A percentile compares a stretch with the other conserved stretches of the same genome.
Evolutionary conservation across 2,888 invertebrate species (phyloP).

Genomic region (Trichogramma dendrolimi): DNA sequence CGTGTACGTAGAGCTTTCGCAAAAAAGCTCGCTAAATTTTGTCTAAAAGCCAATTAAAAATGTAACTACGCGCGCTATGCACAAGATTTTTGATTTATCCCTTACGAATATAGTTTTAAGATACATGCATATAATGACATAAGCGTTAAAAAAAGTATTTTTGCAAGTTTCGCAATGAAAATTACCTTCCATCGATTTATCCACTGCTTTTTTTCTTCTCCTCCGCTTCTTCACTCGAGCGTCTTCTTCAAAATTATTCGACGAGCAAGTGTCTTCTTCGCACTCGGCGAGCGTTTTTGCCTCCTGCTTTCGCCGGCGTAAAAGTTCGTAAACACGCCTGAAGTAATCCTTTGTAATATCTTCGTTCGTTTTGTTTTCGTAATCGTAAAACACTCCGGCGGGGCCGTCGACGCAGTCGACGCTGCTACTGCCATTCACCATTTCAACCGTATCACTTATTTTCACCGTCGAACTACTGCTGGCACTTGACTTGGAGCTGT

Average conservation of each 20-base stretch:
- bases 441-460: slow-evolving; percentile 45
- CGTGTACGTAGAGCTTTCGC: too few relatives aligned
- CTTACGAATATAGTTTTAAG: too few relatives aligned
- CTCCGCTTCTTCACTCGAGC: slow-evolving; percentile 34
- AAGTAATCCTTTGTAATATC: slow-evolving; percentile 46
- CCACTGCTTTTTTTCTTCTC: slow-evolving; percentile 33
- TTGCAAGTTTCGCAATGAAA: slow-evolving; percentile 6
- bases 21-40: too few relatives aligned
- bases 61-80: too few relatives aligned
- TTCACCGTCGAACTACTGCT: slow-evolving; percentile 39
- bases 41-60: too few relatives aligned
- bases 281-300: slow-evolving; percentile 30
- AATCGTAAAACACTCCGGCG: slow-evolving; percentile 22
- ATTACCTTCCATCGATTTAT: slow-evolving; percentile 29
- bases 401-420: slow-evolving; percentile 23
- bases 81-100: too few relatives aligned
- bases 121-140: not conserved
- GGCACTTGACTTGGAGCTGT: slow-evolving; percentile 40
- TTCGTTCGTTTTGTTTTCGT: slow-evolving; percentile 38
- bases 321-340: slow-evolving; percentile 44
- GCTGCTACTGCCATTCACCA: slow-evolving; percentile 43
- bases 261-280: slow-evolving; percentile 40
- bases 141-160: not conserved
- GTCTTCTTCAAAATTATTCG: slow-evolving; percentile 37
- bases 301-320: slow-evolving; percentile 40